Evolutionary conservation across 2,888 invertebrate genomes (phyloP).

Genomic region (Adineta ricciae): DNA sequence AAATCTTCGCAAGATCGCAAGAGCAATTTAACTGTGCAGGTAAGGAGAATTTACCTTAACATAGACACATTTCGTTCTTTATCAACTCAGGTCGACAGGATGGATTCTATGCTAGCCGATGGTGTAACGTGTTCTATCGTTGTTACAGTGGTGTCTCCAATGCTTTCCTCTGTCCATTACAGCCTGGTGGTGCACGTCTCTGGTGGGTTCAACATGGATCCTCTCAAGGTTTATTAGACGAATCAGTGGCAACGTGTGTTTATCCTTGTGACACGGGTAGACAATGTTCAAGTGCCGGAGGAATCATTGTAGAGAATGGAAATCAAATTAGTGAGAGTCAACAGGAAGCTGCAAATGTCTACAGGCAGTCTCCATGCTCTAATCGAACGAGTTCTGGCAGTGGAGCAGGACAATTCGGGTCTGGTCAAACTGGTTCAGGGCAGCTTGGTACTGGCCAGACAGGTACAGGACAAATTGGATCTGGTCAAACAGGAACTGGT

Average conservation of each 20-base stretch:
- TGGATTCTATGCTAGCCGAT: constrained; percentile 30
- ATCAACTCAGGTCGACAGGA: background rate
- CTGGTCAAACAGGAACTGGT: background rate
- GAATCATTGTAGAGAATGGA: constrained; percentile 21
- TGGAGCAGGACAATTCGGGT: background rate
- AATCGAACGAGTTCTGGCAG: background rate
- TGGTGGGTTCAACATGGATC: constrained; percentile 31
- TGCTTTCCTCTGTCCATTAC: constrained; percentile 27
- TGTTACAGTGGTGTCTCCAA: constrained; percentile 23
- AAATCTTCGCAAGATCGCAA: constrained; percentile 10
- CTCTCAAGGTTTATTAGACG: constrained; percentile 3
- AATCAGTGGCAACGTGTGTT: constrained; percentile 23
- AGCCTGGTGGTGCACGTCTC: constrained; percentile 22
- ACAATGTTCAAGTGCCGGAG: constrained; percentile 28
- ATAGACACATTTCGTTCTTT: background rate
- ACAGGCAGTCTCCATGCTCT: background rate
- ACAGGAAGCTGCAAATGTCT: constrained; percentile 24
- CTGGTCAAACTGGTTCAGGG: background rate
- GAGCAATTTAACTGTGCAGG: constrained; percentile 11
- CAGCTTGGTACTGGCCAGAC: background rate
- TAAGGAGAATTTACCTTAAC: background rate
- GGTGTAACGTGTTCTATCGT: constrained; percentile 33
- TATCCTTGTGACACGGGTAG: constrained; percentile 30
- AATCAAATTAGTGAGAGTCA: constrained; percentile 16
- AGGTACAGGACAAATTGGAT: background rate